Conservation (phyloP, 2,113 vertebrate species). For the Taxidea taxus region DNA sequence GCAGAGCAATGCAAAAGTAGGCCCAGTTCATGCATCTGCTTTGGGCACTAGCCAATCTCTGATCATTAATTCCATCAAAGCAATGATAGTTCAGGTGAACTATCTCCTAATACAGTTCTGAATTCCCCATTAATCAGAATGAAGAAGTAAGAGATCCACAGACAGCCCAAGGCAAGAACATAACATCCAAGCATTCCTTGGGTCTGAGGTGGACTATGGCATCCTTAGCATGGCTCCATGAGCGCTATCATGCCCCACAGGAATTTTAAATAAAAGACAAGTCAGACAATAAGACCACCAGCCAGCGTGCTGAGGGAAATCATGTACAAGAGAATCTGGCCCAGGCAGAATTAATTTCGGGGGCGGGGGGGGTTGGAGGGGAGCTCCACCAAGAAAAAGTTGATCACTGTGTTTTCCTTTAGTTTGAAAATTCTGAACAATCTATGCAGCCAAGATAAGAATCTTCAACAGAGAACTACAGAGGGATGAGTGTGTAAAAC, state of each 20-base stretch:
- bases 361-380: too few relatives aligned
- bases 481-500: neutral
- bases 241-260: neutral
- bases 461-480: constrained; percentile 22
- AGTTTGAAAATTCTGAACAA: neutral
- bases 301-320: neutral
- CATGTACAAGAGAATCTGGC: neutral
- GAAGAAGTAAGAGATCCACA: neutral
- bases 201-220: neutral
- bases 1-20: constrained; percentile 25
- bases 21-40: neutral
- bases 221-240: neutral
- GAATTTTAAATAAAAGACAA: constrained; percentile 18
- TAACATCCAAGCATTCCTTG: neutral
- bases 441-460: constrained; percentile 21
- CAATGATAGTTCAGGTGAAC: neutral
- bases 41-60: constrained; percentile 6
- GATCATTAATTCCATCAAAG: constrained; percentile 36
- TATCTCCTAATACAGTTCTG: neutral
- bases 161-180: neutral
- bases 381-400: neutral
- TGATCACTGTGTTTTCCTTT: neutral
- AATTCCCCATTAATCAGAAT: neutral
- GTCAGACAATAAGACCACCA: neutral
- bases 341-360: neutral